These are phyloP conservation scores for Ametastegia equiseti DNA, from an alignment of 2,888 invertebrate species.

Conservation along the genomic window DNA sequence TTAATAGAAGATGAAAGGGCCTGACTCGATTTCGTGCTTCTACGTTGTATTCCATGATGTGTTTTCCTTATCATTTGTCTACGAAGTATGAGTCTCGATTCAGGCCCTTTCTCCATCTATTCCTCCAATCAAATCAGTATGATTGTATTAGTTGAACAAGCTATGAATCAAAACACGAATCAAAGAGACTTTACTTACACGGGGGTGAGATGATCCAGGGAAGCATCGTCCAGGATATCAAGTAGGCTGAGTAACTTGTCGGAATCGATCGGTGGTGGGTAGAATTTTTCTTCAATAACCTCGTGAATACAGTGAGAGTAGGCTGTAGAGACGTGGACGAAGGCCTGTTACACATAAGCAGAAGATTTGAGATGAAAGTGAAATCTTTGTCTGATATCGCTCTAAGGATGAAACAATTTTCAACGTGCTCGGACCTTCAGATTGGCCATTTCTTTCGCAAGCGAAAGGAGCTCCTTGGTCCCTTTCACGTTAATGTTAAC, in stretches of 20 bases:
- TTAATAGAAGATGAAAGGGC: background rate
- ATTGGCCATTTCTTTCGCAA: slow-evolving; percentile 82
- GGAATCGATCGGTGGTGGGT: slow-evolving; percentile 64
- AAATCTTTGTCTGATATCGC: background rate
- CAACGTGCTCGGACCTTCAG: slow-evolving; percentile 77
- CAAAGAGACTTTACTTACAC: slow-evolving; percentile 59
- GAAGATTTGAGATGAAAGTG: background rate
- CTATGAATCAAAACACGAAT: background rate
- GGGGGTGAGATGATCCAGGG: slow-evolving; percentile 63
- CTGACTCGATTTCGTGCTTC: no score
- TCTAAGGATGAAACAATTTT: background rate
- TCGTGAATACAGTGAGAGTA: slow-evolving; percentile 67
- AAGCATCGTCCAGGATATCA: slow-evolving; percentile 65
- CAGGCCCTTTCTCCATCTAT: no score
- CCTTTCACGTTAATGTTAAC: slow-evolving; percentile 85
- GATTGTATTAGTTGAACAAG: no score
- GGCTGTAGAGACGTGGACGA: slow-evolving; percentile 72
- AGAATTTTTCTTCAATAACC: slow-evolving; percentile 70
- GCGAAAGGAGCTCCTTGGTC: slow-evolving; percentile 80
- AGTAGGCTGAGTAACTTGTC: slow-evolving; percentile 66
- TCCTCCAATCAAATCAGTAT: no score
- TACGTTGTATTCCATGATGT: no score
- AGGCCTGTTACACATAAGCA: slow-evolving; percentile 61
- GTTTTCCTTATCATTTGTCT: no score
- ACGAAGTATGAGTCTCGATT: no score